These are phyloP conservation scores for Catocala fraxini DNA, from an alignment of 2,888 invertebrate genomes.

Conservation along the genomic window DNA sequence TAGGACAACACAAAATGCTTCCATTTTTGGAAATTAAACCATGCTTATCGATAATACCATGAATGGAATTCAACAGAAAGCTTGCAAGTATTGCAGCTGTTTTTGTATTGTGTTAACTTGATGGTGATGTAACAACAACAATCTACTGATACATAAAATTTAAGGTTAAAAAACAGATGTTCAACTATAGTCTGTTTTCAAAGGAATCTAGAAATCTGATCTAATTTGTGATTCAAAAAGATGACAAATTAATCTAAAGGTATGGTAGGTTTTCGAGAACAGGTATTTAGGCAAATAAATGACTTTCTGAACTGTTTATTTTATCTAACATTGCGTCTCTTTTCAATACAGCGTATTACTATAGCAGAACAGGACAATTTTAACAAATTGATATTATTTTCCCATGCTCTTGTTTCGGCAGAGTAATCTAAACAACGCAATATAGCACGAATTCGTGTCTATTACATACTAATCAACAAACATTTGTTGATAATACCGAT, in stretches of 20 bases:
- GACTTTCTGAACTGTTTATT: conserved; percentile 28
- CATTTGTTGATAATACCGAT: conserved; percentile 17
- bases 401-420: conserved; percentile 7
- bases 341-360: conserved; percentile 27
- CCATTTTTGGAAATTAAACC: too few relatives aligned
- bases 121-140: too few relatives aligned
- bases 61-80: too few relatives aligned
- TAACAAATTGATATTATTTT: conserved; percentile 19
- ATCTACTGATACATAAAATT: too few relatives aligned
- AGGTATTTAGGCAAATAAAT: conserved; percentile 17
- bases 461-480: conserved; percentile 16
- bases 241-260: too few relatives aligned
- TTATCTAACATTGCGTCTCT: conserved; percentile 22
- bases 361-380: conserved; percentile 9
- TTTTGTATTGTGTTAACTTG: too few relatives aligned
- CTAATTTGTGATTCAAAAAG: background rate
- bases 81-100: too few relatives aligned
- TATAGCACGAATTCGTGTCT: background rate
- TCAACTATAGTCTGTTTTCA: too few relatives aligned
- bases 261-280: background rate
- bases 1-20: too few relatives aligned
- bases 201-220: too few relatives aligned
- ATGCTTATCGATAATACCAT: too few relatives aligned
- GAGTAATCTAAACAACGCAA: conserved; percentile 3
- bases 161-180: too few relatives aligned